Evolutionary conservation across 1,140 invertebrate species (phyloP).

Genomic region (Drosophila pachea): DNA sequence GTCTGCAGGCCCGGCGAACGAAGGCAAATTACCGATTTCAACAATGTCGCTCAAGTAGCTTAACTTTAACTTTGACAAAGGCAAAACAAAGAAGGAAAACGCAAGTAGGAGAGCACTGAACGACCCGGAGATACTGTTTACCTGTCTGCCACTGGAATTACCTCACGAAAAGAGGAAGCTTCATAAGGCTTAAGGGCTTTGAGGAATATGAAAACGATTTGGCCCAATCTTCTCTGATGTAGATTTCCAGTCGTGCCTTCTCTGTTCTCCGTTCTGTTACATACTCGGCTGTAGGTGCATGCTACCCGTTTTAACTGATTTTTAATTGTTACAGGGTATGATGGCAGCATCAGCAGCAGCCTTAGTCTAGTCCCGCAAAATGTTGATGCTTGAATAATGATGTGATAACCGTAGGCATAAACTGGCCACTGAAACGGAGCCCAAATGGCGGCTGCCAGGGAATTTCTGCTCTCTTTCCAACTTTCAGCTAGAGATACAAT

Average conservation of each 20-base stretch:
- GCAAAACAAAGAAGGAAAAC: constrained; percentile 11
- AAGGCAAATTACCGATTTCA: constrained; percentile 76
- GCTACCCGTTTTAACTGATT: not conserved
- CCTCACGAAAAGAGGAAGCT: too few species aligned
- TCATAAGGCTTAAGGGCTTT: too few species aligned
- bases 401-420: constrained; percentile 77
- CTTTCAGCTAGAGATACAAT: constrained; percentile 62
- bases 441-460: constrained; percentile 11
- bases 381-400: constrained; percentile 75
- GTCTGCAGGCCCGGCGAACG: constrained; percentile 28
- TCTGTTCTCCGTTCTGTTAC: not conserved
- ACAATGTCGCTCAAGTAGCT: constrained; percentile 76
- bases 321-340: constrained; percentile 13
- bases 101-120: not conserved
- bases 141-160: too few species aligned
- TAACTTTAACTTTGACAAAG: constrained; percentile 75
- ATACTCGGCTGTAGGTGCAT: too few species aligned
- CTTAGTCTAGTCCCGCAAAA: constrained; percentile 39
- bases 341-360: constrained; percentile 29
- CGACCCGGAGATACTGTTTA: not conserved
- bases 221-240: too few species aligned
- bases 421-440: constrained; percentile 43
- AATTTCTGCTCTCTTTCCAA: constrained; percentile 30
- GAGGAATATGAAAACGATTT: too few species aligned
- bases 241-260: not conserved